Conservation (phyloP, 2,113 vertebrate species). For the Nipponia nippon region DNA sequence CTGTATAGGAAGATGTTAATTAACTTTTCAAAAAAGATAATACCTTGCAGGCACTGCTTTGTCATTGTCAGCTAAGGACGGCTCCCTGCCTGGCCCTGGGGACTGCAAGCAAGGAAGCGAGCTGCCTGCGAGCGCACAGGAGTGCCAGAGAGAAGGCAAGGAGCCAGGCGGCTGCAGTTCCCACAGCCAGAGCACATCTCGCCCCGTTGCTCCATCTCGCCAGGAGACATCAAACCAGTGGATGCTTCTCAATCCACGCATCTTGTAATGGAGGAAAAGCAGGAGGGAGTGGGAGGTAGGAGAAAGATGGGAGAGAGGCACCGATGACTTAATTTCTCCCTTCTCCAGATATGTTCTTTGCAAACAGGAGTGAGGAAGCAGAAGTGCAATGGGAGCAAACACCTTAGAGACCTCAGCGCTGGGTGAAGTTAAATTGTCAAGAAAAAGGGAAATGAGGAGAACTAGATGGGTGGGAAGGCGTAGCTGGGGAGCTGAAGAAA, state of each 20-base stretch:
- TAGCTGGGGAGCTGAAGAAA: neutral
- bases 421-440: neutral
- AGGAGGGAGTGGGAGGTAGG: neutral
- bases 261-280: neutral
- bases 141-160: neutral
- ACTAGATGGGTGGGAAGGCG: neutral
- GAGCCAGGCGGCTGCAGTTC: rapidly evolving
- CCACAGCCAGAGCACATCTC: neutral
- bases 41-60: neutral
- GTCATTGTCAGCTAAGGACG: neutral
- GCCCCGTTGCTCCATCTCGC: rapidly evolving
- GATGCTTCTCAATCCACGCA: neutral
- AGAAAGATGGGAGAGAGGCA: neutral
- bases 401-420: neutral
- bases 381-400: neutral
- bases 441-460: neutral
- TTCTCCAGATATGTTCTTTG: neutral
- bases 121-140: neutral
- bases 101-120: neutral
- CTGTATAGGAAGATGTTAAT: neutral
- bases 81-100: neutral
- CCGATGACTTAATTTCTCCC: neutral
- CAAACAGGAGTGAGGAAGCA: neutral
- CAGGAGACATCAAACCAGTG: neutral
- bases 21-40: neutral